Evolutionary conservation across 2,888 invertebrate genomes (phyloP).

Genomic region (Tineola bisselliella): DNA sequence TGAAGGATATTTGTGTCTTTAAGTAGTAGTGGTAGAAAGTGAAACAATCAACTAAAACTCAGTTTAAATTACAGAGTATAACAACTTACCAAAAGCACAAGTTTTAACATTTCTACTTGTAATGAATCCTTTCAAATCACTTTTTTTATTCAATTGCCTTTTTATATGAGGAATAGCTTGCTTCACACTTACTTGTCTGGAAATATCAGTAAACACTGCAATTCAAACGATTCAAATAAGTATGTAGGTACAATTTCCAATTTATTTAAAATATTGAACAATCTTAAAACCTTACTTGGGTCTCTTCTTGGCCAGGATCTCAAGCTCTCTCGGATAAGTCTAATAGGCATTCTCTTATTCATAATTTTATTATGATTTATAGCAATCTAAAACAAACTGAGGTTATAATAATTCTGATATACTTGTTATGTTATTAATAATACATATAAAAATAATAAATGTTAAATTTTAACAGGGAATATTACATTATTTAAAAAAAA

Average conservation of each 20-base stretch:
- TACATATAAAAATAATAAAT: too few species aligned
- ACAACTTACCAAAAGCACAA: constrained; percentile 28
- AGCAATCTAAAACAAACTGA: not conserved
- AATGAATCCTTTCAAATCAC: constrained; percentile 22
- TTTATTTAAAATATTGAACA: too few species aligned
- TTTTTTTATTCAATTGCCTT: not conserved
- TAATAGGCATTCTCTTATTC: not conserved
- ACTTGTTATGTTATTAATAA: too few species aligned
- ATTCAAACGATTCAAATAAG: constrained; percentile 13
- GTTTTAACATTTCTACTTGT: constrained; percentile 34
- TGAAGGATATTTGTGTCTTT: too few species aligned
- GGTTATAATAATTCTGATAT: too few species aligned
- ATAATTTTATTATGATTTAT: not conserved
- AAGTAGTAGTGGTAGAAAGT: too few species aligned
- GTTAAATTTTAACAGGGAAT: too few species aligned
- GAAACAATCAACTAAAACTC: too few species aligned
- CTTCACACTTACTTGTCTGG: constrained; percentile 46
- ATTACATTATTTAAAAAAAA: too few species aligned
- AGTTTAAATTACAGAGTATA: too few species aligned
- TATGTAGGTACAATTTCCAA: too few species aligned
- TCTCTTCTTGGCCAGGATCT: not conserved
- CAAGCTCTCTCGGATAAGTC: not conserved
- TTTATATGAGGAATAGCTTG: constrained; percentile 33
- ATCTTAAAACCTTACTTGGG: not conserved
- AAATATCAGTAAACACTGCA: constrained; percentile 48